Evolutionary conservation across 2,797 vertebrate genomes (phyloP).

Genomic region (Pyrocephalus nanus): DNA sequence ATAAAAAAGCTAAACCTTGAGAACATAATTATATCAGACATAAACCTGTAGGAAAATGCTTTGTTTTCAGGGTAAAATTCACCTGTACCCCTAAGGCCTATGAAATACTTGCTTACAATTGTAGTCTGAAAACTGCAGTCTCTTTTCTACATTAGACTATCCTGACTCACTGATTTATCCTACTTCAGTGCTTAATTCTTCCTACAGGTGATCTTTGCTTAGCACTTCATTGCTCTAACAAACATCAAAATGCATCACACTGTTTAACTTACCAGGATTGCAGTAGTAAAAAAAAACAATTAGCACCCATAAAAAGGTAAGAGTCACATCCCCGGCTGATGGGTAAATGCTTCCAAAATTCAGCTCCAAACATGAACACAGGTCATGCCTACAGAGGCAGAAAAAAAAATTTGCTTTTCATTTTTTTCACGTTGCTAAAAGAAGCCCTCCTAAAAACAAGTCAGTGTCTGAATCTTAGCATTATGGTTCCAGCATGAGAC

Average conservation of each 20-base stretch:
- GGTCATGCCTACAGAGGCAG: background rate
- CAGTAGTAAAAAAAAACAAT: background rate
- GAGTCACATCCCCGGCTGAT: background rate
- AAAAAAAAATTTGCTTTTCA: background rate
- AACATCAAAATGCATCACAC: background rate
- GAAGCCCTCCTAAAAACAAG: background rate
- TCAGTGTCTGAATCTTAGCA: background rate
- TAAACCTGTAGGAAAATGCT: background rate
- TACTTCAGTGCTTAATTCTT: background rate
- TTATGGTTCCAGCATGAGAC: background rate
- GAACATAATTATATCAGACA: background rate
- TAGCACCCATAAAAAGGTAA: background rate
- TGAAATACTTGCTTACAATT: background rate
- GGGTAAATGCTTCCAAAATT: background rate
- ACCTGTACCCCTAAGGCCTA: background rate
- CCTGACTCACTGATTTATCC: background rate
- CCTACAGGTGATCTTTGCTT: background rate
- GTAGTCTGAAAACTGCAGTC: background rate
- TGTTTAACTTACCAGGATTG: background rate
- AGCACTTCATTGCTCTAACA: background rate
- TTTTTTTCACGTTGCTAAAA: background rate
- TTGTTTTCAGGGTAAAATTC: background rate
- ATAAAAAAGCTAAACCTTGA: background rate
- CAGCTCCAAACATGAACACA: background rate
- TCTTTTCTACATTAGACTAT: background rate